Evolutionary conservation across 1,140 invertebrate genomes (phyloP).

Genomic region (Brachionus plicatilis): DNA sequence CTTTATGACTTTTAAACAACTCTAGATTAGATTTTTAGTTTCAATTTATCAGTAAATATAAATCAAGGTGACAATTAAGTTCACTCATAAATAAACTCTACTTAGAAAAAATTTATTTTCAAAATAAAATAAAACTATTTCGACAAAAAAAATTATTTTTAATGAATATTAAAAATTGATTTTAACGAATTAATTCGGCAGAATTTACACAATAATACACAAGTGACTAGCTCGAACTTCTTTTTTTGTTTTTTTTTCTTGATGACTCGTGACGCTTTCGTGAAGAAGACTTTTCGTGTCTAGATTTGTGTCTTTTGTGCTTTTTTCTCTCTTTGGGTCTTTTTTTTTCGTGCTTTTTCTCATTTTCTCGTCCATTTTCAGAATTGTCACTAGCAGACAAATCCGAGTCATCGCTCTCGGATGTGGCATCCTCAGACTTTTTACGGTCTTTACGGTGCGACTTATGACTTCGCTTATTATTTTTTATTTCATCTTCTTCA

Average conservation of each 20-base stretch:
- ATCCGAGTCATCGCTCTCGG: not conserved
- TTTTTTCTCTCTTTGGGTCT: not conserved
- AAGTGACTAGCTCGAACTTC: not conserved
- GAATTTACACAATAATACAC: not conserved
- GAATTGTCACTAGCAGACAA: not conserved
- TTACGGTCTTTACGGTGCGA: not conserved
- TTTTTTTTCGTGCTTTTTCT: not conserved
- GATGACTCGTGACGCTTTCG: not conserved
- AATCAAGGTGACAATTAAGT: not conserved
- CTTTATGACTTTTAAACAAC: too few relatives aligned
- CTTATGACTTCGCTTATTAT: not conserved
- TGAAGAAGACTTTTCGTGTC: not conserved
- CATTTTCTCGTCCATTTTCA: not conserved
- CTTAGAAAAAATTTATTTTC: not conserved
- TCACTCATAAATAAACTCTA: not conserved
- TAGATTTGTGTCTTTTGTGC: not conserved
- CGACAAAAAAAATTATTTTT: not conserved
- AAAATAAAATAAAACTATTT: not conserved
- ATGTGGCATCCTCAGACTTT: not conserved
- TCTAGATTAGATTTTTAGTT: too few relatives aligned
- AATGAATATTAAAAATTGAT: not conserved
- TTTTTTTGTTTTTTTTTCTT: conserved; percentile 4
- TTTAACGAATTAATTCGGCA: not conserved
- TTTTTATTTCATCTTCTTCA: not conserved
- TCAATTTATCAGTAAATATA: too few relatives aligned